Evolutionary conservation across 1,140 invertebrate species (phyloP).

Genomic region (Cheumatopsyche charites): DNA sequence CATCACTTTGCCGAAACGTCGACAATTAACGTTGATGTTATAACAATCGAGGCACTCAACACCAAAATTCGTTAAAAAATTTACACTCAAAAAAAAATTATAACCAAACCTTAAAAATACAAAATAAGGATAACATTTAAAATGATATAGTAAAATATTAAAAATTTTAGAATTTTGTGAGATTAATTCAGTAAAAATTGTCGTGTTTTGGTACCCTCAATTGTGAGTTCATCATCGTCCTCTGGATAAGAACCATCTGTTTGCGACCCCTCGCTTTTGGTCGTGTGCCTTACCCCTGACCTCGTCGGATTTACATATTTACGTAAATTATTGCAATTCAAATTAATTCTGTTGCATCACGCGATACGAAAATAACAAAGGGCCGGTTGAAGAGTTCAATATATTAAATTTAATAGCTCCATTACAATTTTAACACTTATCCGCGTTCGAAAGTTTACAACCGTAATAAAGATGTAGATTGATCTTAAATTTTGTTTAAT

Average conservation of each 20-base stretch:
- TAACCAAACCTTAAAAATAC: not conserved
- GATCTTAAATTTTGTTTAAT: too few species aligned
- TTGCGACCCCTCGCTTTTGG: conserved; percentile 23
- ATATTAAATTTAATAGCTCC: not conserved
- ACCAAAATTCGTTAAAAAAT: not conserved
- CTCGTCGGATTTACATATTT: conserved; percentile 48
- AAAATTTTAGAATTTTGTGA: too few species aligned
- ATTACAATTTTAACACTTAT: not conserved
- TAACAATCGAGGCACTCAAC: conserved; percentile 34
- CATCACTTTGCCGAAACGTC: conserved; percentile 43
- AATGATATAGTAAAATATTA: too few species aligned
- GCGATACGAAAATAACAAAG: conserved; percentile 26
- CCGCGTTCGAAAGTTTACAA: too few species aligned
- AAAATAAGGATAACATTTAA: not conserved
- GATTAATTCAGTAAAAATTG: too few species aligned
- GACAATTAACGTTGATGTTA: conserved; percentile 46
- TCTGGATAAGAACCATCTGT: conserved; percentile 30
- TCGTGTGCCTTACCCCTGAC: conserved; percentile 35
- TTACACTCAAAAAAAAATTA: not conserved
- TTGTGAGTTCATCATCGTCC: conserved; percentile 24
- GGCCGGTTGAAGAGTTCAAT: not conserved
- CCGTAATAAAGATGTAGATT: too few species aligned
- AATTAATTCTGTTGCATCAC: conserved; percentile 41
- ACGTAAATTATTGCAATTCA: conserved; percentile 46
- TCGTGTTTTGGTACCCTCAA: conserved; percentile 18